A percentile compares a stretch with the other conserved stretches of the same genome.
Evolutionary conservation across 2,797 vertebrate genomes (phyloP).

Genomic region (Sardinella longiceps): DNA sequence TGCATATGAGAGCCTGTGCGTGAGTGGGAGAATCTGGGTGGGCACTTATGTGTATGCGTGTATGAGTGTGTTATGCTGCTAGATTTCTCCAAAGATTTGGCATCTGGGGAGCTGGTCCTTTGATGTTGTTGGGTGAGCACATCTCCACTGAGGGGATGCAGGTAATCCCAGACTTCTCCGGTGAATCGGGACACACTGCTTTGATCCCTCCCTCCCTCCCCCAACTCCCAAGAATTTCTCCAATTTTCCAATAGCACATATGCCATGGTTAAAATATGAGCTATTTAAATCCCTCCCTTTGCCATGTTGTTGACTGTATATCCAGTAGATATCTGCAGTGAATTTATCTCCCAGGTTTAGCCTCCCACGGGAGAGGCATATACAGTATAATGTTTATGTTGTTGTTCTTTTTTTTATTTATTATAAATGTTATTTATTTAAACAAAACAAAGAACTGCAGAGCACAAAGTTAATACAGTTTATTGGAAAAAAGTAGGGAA

Average conservation of each 20-base stretch:
- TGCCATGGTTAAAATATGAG: slow-evolving; percentile 70
- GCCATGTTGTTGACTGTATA: background rate
- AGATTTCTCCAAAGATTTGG: slow-evolving; percentile 63
- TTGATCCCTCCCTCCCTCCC: slow-evolving; percentile 79
- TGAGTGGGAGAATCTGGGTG: background rate
- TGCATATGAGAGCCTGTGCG: background rate
- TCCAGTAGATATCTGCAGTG: background rate
- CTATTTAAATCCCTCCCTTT: background rate
- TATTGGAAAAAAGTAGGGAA: too few relatives aligned
- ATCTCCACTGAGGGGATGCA: slow-evolving; percentile 57
- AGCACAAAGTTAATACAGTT: too few relatives aligned
- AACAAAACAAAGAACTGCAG: background rate
- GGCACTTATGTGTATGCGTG: slow-evolving; percentile 28
- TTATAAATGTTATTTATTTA: too few relatives aligned
- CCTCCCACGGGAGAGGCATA: background rate
- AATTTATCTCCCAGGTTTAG: background rate
- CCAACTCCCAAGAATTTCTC: slow-evolving; percentile 59
- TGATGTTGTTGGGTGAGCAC: slow-evolving; percentile 67
- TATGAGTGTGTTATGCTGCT: slow-evolving; percentile 58
- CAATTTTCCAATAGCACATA: slow-evolving; percentile 71
- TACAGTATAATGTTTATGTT: background rate
- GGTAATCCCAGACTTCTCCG: slow-evolving; percentile 67
- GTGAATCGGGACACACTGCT: slow-evolving; percentile 68
- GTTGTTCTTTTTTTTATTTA: background rate
- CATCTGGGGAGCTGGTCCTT: slow-evolving; percentile 59